Evolutionary conservation across 1,140 invertebrate species (phyloP).

Genomic region (Drosophila arawakana): DNA sequence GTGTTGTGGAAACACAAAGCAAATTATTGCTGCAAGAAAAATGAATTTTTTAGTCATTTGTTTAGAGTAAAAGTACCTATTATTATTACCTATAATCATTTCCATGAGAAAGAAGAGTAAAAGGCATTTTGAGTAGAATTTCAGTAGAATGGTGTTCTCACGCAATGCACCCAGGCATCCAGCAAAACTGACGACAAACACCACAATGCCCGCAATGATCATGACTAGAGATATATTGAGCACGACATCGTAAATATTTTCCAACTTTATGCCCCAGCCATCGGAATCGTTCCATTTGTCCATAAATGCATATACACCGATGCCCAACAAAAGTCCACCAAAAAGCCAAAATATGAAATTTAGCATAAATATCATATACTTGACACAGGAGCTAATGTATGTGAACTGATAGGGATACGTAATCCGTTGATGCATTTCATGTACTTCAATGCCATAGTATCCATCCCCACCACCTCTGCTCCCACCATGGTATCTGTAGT

Average conservation of each 20-base stretch:
- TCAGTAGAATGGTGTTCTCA: slow-evolving; percentile 96
- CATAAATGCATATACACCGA: slow-evolving; percentile 95
- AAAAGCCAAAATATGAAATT: slow-evolving; percentile 97
- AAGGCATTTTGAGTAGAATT: slow-evolving; percentile 96
- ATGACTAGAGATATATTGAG: slow-evolving; percentile 96
- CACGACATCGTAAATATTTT: slow-evolving; percentile 95
- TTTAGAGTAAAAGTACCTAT: too few relatives aligned
- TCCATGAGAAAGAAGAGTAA: slow-evolving; percentile 95
- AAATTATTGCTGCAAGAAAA: slow-evolving; percentile 89
- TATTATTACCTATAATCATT: slow-evolving; percentile 90
- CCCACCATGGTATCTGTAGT: slow-evolving; percentile 55
- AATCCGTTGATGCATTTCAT: slow-evolving; percentile 84
- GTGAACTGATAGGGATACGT: slow-evolving; percentile 85
- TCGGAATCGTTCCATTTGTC: slow-evolving; percentile 94
- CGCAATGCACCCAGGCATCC: slow-evolving; percentile 96
- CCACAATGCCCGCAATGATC: slow-evolving; percentile 92
- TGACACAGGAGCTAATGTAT: slow-evolving; percentile 91
- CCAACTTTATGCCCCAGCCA: slow-evolving; percentile 88
- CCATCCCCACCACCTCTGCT: slow-evolving; percentile 14
- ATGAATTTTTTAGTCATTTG: neutral
- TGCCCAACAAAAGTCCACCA: slow-evolving; percentile 92
- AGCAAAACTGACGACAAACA: slow-evolving; percentile 93
- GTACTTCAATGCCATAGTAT: slow-evolving; percentile 65
- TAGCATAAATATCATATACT: slow-evolving; percentile 96
- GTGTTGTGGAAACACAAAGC: slow-evolving; percentile 95